Conservation (phyloP, 35 echinoderm and acorn worm species). For the Heliocidaris erythrogramma region DNA sequence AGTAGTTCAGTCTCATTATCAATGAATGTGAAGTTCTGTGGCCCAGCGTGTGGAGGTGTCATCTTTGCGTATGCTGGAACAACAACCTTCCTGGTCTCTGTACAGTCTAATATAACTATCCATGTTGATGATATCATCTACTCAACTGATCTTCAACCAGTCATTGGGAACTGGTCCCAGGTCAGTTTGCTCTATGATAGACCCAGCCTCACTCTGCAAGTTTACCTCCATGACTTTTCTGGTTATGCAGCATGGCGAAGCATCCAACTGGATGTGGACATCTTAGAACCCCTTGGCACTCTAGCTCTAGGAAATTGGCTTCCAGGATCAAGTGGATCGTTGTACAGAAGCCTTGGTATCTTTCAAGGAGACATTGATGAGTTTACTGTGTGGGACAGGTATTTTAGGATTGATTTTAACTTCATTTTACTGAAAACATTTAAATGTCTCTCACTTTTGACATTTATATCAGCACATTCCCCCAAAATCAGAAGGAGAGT, state of each 20-base stretch:
- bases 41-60: constrained; percentile 60
- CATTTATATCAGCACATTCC: too few species aligned
- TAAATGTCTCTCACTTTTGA: too few species aligned
- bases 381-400: constrained; percentile 84
- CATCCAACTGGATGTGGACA: constrained; percentile 52
- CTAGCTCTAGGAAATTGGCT: constrained; percentile 73
- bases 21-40: constrained; percentile 68
- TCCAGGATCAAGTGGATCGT: constrained; percentile 60
- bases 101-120: constrained; percentile 46
- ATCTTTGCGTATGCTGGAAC: constrained; percentile 68
- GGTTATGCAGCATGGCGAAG: constrained; percentile 55
- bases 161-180: constrained; percentile 65
- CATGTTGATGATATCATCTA: constrained; percentile 60
- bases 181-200: constrained; percentile 72
- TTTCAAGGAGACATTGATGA: constrained; percentile 85
- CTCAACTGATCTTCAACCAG: constrained; percentile 64
- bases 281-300: constrained; percentile 60
- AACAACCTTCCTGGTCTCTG: constrained; percentile 68
- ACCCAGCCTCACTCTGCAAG: constrained; percentile 35
- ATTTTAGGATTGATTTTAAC: neutral
- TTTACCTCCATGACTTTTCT: constrained; percentile 66
- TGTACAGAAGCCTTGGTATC: constrained; percentile 49
- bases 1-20: constrained; percentile 56
- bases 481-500: too few species aligned
- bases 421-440: too few species aligned